Evolutionary conservation across 1,140 invertebrate genomes (phyloP).

Genomic region (Agraylea sexmaculata): DNA sequence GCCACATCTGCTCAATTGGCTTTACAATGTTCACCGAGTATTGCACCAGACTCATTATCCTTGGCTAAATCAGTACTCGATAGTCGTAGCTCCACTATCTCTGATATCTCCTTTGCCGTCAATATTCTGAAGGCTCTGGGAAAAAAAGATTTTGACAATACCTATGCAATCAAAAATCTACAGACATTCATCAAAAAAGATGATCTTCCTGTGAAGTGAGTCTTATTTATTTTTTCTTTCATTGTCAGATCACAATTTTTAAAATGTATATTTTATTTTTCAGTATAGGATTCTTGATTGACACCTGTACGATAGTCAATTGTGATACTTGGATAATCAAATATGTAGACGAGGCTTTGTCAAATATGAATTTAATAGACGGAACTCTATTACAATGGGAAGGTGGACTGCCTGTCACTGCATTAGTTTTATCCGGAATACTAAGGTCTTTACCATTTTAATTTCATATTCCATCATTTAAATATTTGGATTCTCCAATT

Average conservation of each 20-base stretch:
- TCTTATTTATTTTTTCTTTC: constrained; percentile 8
- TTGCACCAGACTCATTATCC: constrained; percentile 28
- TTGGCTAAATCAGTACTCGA: constrained; percentile 27
- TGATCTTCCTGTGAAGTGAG: constrained; percentile 59
- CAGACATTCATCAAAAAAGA: constrained; percentile 63
- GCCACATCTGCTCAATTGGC: constrained; percentile 29
- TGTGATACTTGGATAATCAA: constrained; percentile 56
- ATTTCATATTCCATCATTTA: neutral
- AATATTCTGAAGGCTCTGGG: constrained; percentile 33
- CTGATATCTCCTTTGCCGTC: constrained; percentile 33
- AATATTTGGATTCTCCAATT: neutral
- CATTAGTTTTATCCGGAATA: constrained; percentile 38
- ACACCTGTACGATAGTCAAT: constrained; percentile 59
- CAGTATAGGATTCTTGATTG: constrained; percentile 76
- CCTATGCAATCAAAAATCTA: constrained; percentile 50
- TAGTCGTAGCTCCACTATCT: constrained; percentile 28
- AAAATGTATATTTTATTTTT: constrained; percentile 18
- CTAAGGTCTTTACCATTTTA: constrained; percentile 24
- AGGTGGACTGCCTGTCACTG: constrained; percentile 61
- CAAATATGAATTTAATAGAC: constrained; percentile 92
- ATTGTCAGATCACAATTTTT: neutral
- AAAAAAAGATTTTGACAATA: constrained; percentile 34
- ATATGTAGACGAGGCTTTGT: constrained; percentile 79
- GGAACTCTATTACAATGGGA: constrained; percentile 83
- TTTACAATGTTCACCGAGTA: constrained; percentile 29